These are phyloP conservation scores for Myodes glareolus DNA, from an alignment of 2,113 vertebrate genomes.

Conservation along the genomic window DNA sequence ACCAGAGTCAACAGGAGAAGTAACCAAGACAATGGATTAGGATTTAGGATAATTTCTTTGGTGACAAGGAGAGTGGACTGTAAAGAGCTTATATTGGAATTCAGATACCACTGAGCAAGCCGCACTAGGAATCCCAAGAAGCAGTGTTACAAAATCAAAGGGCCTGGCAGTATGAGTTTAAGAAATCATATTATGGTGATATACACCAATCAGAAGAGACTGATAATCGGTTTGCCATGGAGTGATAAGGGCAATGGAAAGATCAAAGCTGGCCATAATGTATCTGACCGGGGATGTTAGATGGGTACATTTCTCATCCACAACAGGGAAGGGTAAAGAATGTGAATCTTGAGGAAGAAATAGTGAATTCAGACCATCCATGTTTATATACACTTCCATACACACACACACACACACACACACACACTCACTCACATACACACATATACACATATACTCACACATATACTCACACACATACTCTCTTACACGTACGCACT, in stretches of 20 bases:
- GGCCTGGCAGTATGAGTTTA: not conserved
- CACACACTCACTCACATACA: not conserved
- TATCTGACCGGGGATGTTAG: not conserved
- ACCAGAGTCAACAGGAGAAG: not conserved
- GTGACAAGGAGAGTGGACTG: not conserved
- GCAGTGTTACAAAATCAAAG: not conserved
- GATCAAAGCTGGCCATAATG: not conserved
- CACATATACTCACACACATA: not conserved
- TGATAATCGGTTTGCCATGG: not conserved
- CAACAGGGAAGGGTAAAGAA: not conserved
- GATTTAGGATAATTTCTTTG: not conserved
- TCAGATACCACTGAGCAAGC: not conserved
- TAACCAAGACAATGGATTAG: not conserved
- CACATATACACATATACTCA: not conserved
- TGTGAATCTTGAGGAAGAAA: not conserved
- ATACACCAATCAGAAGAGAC: not conserved
- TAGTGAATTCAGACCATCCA: not conserved
- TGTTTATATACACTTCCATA: too few species aligned
- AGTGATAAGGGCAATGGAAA: not conserved
- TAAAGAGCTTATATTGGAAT: not conserved
- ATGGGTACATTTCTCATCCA: not conserved
- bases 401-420: not conserved
- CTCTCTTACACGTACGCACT: too few species aligned
- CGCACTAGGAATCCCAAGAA: not conserved
- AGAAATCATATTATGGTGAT: not conserved